phyloP scores from a whole-genome alignment of 2,888 invertebrate genomes.

The Blera fallax region DNA sequence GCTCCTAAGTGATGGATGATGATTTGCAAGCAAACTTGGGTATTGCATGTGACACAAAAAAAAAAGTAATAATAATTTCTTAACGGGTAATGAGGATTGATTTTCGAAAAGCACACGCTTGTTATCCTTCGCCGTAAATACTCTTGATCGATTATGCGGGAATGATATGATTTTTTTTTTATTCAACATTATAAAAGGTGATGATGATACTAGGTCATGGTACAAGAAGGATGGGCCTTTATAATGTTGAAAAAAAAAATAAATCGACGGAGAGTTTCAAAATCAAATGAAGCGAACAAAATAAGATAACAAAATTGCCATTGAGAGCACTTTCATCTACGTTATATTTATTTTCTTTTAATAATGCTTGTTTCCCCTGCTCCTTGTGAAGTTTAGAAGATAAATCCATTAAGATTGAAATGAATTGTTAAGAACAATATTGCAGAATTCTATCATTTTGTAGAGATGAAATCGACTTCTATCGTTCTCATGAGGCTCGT shows the following conservation, averaged over 20 bases:
- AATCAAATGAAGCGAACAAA: slow-evolving; percentile 14
- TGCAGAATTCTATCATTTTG: no score
- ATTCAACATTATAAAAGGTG: neutral
- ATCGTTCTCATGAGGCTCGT: no score
- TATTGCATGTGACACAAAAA: neutral
- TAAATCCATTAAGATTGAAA: no score
- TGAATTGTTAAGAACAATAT: no score
- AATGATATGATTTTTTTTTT: neutral
- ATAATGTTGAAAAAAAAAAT: neutral
- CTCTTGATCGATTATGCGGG: slow-evolving; percentile 35
- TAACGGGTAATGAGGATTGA: slow-evolving; percentile 59
- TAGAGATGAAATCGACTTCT: no score
- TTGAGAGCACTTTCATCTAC: neutral
- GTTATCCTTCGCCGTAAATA: slow-evolving; percentile 18
- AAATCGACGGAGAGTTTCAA: neutral
- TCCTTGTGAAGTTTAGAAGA: no score
- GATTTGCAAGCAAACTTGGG: slow-evolving; percentile 28
- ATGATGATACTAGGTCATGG: neutral
- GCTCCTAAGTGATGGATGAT: slow-evolving; percentile 56
- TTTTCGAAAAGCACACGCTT: slow-evolving; percentile 24
- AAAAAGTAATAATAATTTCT: neutral
- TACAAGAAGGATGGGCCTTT: neutral
- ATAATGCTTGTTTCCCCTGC: neutral
- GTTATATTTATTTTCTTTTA: neutral
- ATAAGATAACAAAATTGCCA: slow-evolving; percentile 11